Percentiles rank a stretch among this genome's conserved stretches.
These are phyloP conservation scores for Ecliptopera silaceata DNA, from an alignment of 2,888 invertebrate genomes.

Conservation along the genomic window DNA sequence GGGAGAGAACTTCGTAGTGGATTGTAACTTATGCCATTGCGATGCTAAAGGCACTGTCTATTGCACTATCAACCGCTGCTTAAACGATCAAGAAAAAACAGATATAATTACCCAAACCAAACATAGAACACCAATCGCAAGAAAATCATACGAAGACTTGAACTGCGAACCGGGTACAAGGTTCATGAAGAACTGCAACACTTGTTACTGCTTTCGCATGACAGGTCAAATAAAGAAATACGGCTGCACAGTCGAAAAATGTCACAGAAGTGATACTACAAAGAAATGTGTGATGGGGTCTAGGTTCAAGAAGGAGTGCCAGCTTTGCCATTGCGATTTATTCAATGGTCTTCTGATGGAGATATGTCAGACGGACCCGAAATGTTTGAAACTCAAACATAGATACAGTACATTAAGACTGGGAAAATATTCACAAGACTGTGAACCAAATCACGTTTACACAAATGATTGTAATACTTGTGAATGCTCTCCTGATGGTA, in stretches of 20 bases:
- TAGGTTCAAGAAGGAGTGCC: slow-evolving; percentile 53
- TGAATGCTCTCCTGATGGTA: slow-evolving; percentile 58
- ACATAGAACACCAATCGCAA: slow-evolving; percentile 19
- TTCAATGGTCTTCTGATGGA: slow-evolving; percentile 43
- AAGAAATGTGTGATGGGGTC: slow-evolving; percentile 52
- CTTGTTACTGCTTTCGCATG: slow-evolving; percentile 55
- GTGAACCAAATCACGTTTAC: slow-evolving; percentile 60
- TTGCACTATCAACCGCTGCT: slow-evolving; percentile 68
- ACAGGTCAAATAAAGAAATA: slow-evolving; percentile 57
- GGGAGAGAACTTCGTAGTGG: slow-evolving; percentile 62
- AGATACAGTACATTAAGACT: background rate
- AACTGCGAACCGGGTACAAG: slow-evolving; percentile 54
- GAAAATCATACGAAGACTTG: slow-evolving; percentile 40
- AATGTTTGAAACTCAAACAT: slow-evolving; percentile 9
- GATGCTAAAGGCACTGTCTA: slow-evolving; percentile 63
- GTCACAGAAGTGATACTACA: slow-evolving; percentile 26
- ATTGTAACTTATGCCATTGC: slow-evolving; percentile 82
- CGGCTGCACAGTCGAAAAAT: slow-evolving; percentile 65
- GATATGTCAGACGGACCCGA: slow-evolving; percentile 45
- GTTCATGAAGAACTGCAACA: slow-evolving; percentile 62
- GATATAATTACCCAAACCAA: slow-evolving; percentile 6
- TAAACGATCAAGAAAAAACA: slow-evolving; percentile 29
- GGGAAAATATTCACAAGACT: slow-evolving; percentile 36
- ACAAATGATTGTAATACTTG: slow-evolving; percentile 61
- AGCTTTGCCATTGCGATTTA: slow-evolving; percentile 54